These are phyloP conservation scores for Malthinus seriepunctatus DNA, from an alignment of 2,888 invertebrate species.

Conservation along the genomic window DNA sequence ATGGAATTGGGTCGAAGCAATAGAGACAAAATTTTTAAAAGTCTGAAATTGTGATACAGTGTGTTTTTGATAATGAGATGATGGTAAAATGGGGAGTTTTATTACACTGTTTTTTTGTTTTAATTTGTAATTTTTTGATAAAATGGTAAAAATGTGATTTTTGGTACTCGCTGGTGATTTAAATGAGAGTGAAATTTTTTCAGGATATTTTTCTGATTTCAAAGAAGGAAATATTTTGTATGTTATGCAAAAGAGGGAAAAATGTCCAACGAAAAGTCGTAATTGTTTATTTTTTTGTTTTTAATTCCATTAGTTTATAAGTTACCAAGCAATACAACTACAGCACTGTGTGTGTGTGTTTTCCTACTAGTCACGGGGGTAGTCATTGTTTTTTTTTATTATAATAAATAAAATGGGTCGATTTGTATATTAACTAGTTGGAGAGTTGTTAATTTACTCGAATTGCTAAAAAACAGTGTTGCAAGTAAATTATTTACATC, in stretches of 20 bases:
- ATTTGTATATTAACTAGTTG: slow-evolving; percentile 17
- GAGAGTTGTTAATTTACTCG: background rate
- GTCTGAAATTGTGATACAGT: background rate
- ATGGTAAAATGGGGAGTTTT: no score
- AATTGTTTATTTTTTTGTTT: slow-evolving; percentile 3
- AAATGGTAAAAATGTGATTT: background rate
- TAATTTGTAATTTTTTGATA: background rate
- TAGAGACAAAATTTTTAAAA: background rate
- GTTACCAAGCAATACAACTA: slow-evolving; percentile 47
- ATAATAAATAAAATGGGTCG: slow-evolving; percentile 5
- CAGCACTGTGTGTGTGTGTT: slow-evolving; percentile 39
- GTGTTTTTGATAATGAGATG: background rate
- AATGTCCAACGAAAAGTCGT: background rate
- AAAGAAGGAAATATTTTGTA: slow-evolving; percentile 1
- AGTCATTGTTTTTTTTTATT: slow-evolving; percentile 39
- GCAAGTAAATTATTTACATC: slow-evolving; percentile 31
- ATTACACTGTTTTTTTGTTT: background rate
- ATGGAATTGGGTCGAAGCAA: background rate
- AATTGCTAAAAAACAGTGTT: slow-evolving; percentile 18
- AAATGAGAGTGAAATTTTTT: no score
- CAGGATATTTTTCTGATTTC: background rate
- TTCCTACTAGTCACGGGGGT: slow-evolving; percentile 51
- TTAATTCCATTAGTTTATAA: slow-evolving; percentile 26
- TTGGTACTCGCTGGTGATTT: background rate
- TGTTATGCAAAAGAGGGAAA: background rate